Conservation (phyloP, 1,140 invertebrate genomes). For the Eulimnadia texana region DNA sequence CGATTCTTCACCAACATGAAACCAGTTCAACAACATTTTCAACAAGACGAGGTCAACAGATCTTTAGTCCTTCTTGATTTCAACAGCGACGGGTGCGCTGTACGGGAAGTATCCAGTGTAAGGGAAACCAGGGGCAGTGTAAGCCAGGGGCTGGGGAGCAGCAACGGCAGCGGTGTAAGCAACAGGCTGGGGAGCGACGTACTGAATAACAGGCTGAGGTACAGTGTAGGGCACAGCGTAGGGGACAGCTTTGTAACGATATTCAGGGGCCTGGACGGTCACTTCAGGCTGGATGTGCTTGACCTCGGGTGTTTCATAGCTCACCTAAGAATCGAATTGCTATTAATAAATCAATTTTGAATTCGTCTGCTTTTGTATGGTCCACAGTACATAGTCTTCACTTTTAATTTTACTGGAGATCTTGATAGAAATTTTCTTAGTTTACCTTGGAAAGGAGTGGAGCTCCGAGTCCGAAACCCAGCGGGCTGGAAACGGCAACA, state of each 20-base stretch:
- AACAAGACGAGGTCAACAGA: too few relatives aligned
- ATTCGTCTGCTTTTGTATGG: too few relatives aligned
- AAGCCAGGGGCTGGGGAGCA: not conserved
- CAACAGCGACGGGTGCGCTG: not conserved
- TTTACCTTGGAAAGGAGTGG: not conserved
- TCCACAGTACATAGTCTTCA: too few relatives aligned
- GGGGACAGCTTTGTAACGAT: constrained; percentile 5
- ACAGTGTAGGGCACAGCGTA: constrained; percentile 1
- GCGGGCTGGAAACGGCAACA: not conserved
- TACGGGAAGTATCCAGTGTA: not conserved
- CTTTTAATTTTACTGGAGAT: not conserved
- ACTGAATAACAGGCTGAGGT: not conserved
- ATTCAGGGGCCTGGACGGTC: not conserved
- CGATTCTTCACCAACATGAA: too few relatives aligned
- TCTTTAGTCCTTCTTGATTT: not conserved
- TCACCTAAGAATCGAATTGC: not conserved
- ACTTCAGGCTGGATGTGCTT: constrained; percentile 3
- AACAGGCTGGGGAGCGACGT: not conserved
- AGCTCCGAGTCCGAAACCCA: not conserved
- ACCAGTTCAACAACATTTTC: too few relatives aligned
- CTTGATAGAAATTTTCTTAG: not conserved
- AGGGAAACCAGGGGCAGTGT: not conserved
- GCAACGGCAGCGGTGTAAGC: not conserved
- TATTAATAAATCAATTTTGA: too few relatives aligned
- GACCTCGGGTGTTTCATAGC: not conserved